Conservation (phyloP, 2,797 vertebrate species). For the Macropodus opercularis region DNA sequence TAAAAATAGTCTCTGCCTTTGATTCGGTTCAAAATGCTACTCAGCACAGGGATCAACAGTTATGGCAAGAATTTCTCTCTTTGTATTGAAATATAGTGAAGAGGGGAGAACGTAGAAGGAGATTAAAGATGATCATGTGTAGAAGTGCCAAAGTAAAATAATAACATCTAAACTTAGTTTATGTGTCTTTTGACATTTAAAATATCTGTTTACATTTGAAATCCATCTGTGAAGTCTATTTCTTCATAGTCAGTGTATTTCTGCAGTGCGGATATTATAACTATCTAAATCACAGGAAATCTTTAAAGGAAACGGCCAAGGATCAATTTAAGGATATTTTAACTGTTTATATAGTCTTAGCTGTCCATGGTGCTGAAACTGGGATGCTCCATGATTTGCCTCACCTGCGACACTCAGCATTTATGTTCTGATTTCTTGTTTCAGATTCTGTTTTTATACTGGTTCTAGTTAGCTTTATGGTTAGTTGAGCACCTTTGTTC, state of each 20-base stretch:
- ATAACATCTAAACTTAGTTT: background rate
- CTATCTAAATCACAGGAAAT: too few relatives aligned
- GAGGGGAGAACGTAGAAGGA: conserved; percentile 3
- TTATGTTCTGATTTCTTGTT: too few relatives aligned
- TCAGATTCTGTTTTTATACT: too few relatives aligned
- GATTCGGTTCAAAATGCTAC: conserved; percentile 55
- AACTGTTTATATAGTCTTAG: too few relatives aligned
- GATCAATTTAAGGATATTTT: too few relatives aligned
- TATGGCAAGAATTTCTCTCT: conserved; percentile 62
- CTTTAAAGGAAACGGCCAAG: too few relatives aligned
- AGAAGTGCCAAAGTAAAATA: background rate
- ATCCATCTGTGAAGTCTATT: background rate
- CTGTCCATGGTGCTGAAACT: background rate
- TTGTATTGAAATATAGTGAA: conserved; percentile 39
- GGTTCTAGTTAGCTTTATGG: too few relatives aligned
- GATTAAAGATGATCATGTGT: conserved; percentile 14
- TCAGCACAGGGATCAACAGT: conserved; percentile 61
- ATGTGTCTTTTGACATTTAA: background rate
- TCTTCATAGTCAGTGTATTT: background rate
- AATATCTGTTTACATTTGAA: background rate
- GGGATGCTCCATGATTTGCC: background rate
- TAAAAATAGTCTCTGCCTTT: conserved; percentile 69
- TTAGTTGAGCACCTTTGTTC: too few relatives aligned
- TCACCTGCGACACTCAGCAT: too few relatives aligned
- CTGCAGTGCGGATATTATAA: too few relatives aligned